Evolutionary conservation across 2,888 invertebrate species (phyloP).

Genomic region (Plemyria rubiginata): DNA sequence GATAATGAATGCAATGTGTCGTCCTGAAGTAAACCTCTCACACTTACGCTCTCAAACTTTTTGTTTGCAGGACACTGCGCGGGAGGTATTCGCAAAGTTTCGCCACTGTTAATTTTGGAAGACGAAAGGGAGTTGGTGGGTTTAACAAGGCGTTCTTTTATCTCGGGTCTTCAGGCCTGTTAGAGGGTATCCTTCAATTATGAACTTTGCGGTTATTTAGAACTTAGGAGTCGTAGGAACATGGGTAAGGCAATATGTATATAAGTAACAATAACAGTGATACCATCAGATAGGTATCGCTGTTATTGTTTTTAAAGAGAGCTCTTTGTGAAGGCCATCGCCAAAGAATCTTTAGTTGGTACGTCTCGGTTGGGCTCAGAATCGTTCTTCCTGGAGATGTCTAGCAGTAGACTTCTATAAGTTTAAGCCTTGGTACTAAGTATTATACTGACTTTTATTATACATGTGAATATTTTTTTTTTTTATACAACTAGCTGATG

Average conservation of each 20-base stretch:
- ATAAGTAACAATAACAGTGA: no score
- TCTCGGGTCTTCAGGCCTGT: constrained; percentile 40
- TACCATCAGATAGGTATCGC: no score
- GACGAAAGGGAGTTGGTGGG: constrained; percentile 31
- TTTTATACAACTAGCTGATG: no score
- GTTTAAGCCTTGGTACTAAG: no score
- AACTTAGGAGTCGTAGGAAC: neutral
- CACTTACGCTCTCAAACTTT: constrained; percentile 60
- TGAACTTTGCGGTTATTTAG: constrained; percentile 18
- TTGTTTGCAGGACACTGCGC: constrained; percentile 58
- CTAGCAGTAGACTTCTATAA: no score
- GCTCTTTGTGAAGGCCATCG: no score
- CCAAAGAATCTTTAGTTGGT: no score
- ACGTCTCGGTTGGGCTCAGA: no score
- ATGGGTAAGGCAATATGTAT: neutral
- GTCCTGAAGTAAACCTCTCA: constrained; percentile 36
- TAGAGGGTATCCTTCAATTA: constrained; percentile 25
- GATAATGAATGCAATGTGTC: neutral
- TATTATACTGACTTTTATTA: no score
- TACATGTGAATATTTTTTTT: no score
- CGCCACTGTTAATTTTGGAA: constrained; percentile 44
- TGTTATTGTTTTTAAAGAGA: no score
- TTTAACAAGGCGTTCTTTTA: constrained; percentile 38
- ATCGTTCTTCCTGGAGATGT: no score
- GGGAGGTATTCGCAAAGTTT: constrained; percentile 47